Conservation (phyloP, 2,888 invertebrate species). For the Metalampra italica region DNA sequence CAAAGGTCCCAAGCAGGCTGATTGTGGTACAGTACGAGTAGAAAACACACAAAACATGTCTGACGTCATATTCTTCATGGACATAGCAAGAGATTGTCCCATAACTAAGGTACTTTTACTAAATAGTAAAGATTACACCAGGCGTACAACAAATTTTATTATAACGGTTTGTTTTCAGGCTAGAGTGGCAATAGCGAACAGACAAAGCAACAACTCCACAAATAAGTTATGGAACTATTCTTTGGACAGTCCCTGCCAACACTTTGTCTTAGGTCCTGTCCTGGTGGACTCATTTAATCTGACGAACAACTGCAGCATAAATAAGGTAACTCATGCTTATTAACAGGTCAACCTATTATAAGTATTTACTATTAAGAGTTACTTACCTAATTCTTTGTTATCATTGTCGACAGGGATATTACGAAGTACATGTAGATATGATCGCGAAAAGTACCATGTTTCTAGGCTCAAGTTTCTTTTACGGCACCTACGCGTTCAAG, state of each 20-base stretch:
- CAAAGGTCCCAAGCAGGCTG: conserved; percentile 54
- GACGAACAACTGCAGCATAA: conserved; percentile 48
- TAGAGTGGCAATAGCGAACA: conserved; percentile 42
- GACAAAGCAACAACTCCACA: conserved; percentile 38
- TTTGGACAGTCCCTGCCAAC: conserved; percentile 57
- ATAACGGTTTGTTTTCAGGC: conserved; percentile 36
- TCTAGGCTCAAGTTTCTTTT: conserved; percentile 57
- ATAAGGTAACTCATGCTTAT: conserved; percentile 40
- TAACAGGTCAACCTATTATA: neutral
- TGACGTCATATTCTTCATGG: conserved; percentile 42
- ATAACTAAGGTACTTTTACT: conserved; percentile 41
- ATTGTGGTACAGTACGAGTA: conserved; percentile 45
- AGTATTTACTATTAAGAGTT: too few relatives aligned
- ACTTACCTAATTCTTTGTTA: neutral
- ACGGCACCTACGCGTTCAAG: conserved; percentile 53
- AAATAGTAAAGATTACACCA: neutral
- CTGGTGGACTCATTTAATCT: conserved; percentile 49
- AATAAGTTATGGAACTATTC: conserved; percentile 56
- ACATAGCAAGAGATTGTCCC: conserved; percentile 50
- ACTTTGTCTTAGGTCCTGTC: conserved; percentile 61
- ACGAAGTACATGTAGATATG: conserved; percentile 49
- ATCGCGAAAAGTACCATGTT: conserved; percentile 39
- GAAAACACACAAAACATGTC: conserved; percentile 46
- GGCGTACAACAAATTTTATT: neutral
- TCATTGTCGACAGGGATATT: conserved; percentile 52